Evolutionary conservation across 2,797 vertebrate species (phyloP), one percentile per base, ranked within the genome.

Genomic region (Arvicola amphibius): DNA sequence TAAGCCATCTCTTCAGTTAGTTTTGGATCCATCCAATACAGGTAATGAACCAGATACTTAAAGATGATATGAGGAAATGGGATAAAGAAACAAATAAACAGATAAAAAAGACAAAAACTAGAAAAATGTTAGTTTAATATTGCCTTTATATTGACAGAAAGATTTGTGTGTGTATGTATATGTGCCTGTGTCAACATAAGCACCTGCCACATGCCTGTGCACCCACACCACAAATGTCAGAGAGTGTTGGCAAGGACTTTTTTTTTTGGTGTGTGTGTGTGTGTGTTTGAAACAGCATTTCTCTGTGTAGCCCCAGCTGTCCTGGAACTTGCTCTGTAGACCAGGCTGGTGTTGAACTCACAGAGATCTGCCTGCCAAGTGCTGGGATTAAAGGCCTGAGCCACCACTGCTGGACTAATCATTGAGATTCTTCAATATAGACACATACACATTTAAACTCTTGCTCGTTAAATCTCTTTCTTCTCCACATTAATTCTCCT

Each of bases 1-100:
- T 92, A 98, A 97, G 59, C 96, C 97, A 3, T 96, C 99, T 87
- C 88, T 98, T 87, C 98, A 98, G 74, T 98, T 98, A 96, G 90
- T 98, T 92, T 97, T 98, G 92, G 98, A 99, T 71, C 97, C 98
- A n/a, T 98, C 98, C 37, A 67, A 97, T 77, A 98, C 98, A 98
- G 99, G 99, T 99, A 98, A 12, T 96, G n/a, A 76, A 67, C 0
- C 56, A 51, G 88, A 87, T 71, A 88, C 27, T 85, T 96, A 67
- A 34, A 94, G 74, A 79, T 17, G 1, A 21, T 46, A 76, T 83
- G 7, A 73, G 73, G 34, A 90, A 94, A 79, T 96, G 27, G 27
- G 19, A 83, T 96, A 90, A 84, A 93, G 27, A 92, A 65, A 59
- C 56, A 67, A 67, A 32, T 29, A 14, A 65, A 65, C 63, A 67